Percentiles rank a stretch among this genome's conserved stretches.
Evolutionary conservation across 2,113 vertebrate species (phyloP).

Genomic region (Clarias batrachus): DNA sequence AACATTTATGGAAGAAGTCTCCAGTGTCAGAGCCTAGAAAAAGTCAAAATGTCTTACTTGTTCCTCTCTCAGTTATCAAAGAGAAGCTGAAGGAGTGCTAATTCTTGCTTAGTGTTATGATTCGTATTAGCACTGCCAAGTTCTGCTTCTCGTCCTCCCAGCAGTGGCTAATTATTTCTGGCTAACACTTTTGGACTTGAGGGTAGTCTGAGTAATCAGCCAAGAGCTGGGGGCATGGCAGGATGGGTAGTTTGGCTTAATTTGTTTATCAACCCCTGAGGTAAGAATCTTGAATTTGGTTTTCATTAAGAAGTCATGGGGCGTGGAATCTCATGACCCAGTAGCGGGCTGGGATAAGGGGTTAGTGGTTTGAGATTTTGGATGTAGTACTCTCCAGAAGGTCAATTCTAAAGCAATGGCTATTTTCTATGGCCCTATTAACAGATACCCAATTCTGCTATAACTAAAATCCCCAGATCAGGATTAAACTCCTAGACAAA

Average conservation of each 20-base stretch:
- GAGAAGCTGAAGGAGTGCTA: neutral
- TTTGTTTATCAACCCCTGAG: conserved; percentile 27
- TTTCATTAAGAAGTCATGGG: conserved; percentile 19
- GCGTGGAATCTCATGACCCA: conserved; percentile 1
- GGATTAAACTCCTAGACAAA: neutral
- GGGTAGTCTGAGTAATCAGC: conserved; percentile 20
- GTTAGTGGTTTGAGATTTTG: conserved; percentile 9
- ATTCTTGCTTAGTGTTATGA: neutral
- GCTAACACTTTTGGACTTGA: conserved; percentile 18
- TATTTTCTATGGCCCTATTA: neutral
- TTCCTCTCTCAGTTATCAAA: neutral
- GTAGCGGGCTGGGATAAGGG: neutral
- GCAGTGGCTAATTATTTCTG: conserved; percentile 37
- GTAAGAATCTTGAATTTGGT: conserved; percentile 18
- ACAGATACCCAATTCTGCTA: neutral
- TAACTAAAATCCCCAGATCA: neutral
- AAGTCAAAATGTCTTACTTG: neutral
- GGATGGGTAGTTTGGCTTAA: conserved; percentile 20
- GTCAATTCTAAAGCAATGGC: neutral
- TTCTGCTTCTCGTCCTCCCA: conserved; percentile 11
- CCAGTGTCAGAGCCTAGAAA: neutral
- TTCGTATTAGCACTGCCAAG: conserved; percentile 15
- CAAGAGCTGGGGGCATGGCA: conserved; percentile 9
- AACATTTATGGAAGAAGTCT: neutral
- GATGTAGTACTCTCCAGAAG: neutral